Evolutionary conservation across 1,140 invertebrate genomes (phyloP), one percentile per base, ranked within the genome.

Genomic region (Macrobrachium rosenbergii): DNA sequence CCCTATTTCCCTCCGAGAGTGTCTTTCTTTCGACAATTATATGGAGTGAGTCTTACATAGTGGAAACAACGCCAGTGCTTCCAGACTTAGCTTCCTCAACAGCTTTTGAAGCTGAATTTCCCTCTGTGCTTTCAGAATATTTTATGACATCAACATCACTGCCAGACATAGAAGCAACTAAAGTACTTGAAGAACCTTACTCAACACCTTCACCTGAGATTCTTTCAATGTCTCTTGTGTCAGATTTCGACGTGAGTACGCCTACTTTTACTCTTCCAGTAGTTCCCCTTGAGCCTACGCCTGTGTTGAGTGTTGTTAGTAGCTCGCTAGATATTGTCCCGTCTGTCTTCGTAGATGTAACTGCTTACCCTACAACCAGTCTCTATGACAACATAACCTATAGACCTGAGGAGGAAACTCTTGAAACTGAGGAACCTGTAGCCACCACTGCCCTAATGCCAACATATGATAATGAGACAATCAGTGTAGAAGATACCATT

Each of bases 61-160:
- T 78, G 59, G 67, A 87, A 43, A 78, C 85, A 82, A 72, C 85
- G 21, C 85, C 85, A 82, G 85, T 87, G 85, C 85, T 87, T 87
- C 85, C 85, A 63, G 59, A 62, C 60, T 58, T 45, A 63, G 67
- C 85, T 82, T 87, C 85, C 85, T 87, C 85, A 21, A 67, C 43
- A 5, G 37, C 23, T 59, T 64, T 37, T 12, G 77, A 69, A 28
- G 77, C 12, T 37, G 72, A 87, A 19, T 12, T 60, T 45, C 10
- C 45, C 10, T 43, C 60, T 12, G 21, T 60, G 79, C 23, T 37
- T 19, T 78, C 60, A 10, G 83, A 84, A 75, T 64, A 59, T n/a
- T 28, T 23, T 28, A 77, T 62, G 43, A 19, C 75, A 52, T 77
- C 83, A 23, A 12, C 60, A 23, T 73, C 77, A 21, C 72, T 75